Conservation (phyloP, 23 tunicate species). For the Ciona savignyi region DNA sequence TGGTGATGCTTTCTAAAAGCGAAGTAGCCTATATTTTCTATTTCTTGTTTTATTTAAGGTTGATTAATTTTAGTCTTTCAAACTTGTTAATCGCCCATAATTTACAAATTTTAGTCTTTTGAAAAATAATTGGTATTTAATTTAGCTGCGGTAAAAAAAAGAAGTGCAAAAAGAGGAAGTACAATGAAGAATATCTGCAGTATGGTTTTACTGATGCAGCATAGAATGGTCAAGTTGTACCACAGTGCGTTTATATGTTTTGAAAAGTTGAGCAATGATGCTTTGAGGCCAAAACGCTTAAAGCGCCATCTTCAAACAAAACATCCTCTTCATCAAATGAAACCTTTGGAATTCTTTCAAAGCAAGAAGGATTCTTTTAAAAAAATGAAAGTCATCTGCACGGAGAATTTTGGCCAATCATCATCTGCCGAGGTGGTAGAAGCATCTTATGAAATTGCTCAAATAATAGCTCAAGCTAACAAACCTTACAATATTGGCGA, state of each 20-base stretch:
- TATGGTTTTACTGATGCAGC: not conserved
- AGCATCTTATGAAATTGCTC: slow-evolving; percentile 39
- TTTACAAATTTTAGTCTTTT: no score
- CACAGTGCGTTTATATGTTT: not conserved
- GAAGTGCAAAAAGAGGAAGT: not conserved
- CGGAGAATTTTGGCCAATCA: slow-evolving; percentile 23
- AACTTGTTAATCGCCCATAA: no score
- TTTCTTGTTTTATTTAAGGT: no score
- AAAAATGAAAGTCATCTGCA: slow-evolving; percentile 27
- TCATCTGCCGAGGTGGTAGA: slow-evolving; percentile 34
- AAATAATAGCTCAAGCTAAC: slow-evolving; percentile 20
- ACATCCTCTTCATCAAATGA: slow-evolving; percentile 30
- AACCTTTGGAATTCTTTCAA: slow-evolving; percentile 39
- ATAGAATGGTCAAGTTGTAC: no score
- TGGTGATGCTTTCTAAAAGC: no score
- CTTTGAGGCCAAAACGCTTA: not conserved
- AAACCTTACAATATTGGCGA: slow-evolving; percentile 51
- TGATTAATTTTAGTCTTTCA: no score
- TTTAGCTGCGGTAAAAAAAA: not conserved
- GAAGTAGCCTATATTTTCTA: no score
- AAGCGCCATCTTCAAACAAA: slow-evolving; percentile 31
- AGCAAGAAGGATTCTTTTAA: slow-evolving; percentile 39
- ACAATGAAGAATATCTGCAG: not conserved
- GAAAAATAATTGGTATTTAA: no score
- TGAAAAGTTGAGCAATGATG: not conserved